Conservation (phyloP, 2,797 vertebrate species). For the Myotis findleyi region DNA sequence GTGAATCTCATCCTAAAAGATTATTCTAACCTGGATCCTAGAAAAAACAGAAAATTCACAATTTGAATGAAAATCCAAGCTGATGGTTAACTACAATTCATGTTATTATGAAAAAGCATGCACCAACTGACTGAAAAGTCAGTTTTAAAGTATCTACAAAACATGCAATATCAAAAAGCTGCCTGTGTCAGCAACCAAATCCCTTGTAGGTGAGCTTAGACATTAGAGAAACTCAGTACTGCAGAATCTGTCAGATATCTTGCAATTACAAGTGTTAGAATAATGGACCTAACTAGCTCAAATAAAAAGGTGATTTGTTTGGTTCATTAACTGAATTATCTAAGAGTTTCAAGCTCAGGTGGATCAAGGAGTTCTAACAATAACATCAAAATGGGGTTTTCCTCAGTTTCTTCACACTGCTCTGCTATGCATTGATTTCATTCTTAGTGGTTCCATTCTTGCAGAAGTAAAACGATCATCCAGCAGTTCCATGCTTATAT, state of each 20-base stretch:
- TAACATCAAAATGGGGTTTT: constrained; percentile 8
- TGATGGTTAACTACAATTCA: constrained; percentile 15
- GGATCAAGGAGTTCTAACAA: background rate
- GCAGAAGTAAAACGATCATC: background rate
- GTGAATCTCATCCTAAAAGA: background rate
- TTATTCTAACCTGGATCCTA: background rate
- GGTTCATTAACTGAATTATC: constrained; percentile 33
- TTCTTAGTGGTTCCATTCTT: background rate
- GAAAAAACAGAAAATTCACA: constrained; percentile 41
- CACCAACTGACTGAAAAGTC: background rate
- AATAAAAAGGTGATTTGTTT: background rate
- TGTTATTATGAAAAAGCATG: constrained; percentile 14
- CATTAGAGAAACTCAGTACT: background rate
- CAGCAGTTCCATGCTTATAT: background rate
- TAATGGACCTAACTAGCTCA: constrained; percentile 42
- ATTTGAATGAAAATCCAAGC: constrained; percentile 11
- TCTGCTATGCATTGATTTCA: constrained; percentile 1
- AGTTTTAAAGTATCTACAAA: constrained; percentile 56
- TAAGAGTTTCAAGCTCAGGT: constrained; percentile 22
- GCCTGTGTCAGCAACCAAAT: background rate
- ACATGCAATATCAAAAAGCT: background rate
- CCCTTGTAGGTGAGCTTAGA: background rate
- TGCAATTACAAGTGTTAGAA: background rate
- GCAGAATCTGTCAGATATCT: background rate
- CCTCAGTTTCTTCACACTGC: background rate